Conservation (phyloP, 2,113 vertebrate species). For the Sus scrofa region DNA sequence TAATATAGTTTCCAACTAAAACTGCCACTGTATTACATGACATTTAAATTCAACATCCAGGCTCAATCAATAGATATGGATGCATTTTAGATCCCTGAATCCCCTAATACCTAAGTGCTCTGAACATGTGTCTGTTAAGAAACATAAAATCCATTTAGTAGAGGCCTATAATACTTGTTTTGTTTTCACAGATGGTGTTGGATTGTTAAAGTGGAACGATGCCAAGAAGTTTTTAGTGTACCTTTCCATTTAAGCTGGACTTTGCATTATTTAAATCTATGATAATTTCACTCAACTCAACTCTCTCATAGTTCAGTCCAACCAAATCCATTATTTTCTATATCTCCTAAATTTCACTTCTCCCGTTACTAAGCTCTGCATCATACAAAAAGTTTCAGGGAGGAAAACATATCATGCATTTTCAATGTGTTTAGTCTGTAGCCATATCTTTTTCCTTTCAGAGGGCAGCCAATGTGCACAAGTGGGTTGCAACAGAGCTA, state of each 20-base stretch:
- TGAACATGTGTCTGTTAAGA: constrained; percentile 75
- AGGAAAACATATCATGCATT: constrained; percentile 4
- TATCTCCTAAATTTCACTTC: constrained; percentile 25
- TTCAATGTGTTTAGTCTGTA: background rate
- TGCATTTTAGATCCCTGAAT: constrained; percentile 40
- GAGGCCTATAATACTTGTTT: constrained; percentile 39
- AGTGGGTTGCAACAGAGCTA: background rate
- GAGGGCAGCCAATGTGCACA: background rate
- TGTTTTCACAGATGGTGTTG: constrained; percentile 72
- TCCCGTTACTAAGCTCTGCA: background rate
- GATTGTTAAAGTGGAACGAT: constrained; percentile 71
- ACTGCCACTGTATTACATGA: constrained; percentile 12
- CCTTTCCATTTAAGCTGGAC: constrained; percentile 24
- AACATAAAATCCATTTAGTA: constrained; percentile 73
- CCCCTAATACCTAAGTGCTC: constrained; percentile 67
- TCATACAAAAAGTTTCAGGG: background rate
- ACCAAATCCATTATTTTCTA: constrained; percentile 29
- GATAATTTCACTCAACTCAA: constrained; percentile 25
- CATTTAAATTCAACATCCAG: constrained; percentile 52
- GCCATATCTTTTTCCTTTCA: background rate
- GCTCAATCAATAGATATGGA: constrained; percentile 49
- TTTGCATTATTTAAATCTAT: constrained; percentile 57
- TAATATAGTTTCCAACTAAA: background rate
- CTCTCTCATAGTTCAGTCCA: background rate
- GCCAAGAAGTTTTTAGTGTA: constrained; percentile 65